phyloP scores from a whole-genome alignment of 2,797 vertebrate species.

The Coccyzus lansbergi region DNA sequence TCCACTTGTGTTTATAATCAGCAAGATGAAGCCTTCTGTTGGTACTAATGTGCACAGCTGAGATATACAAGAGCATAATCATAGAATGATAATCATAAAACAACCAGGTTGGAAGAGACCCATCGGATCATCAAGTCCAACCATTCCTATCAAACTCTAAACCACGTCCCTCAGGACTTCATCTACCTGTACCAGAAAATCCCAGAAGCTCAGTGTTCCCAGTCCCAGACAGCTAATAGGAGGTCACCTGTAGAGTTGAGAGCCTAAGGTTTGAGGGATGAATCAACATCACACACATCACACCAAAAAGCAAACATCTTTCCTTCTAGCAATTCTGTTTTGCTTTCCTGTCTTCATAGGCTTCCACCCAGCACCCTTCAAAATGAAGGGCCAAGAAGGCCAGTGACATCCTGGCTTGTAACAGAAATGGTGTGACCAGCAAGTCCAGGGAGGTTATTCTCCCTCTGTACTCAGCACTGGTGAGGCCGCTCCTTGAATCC shows the following conservation, averaged over 20 bases:
- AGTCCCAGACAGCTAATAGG: fast-evolving
- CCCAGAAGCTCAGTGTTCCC: background rate
- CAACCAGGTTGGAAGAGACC: too few relatives aligned
- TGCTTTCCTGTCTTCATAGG: background rate
- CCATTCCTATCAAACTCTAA: too few relatives aligned
- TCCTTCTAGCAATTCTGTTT: background rate
- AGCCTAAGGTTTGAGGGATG: background rate
- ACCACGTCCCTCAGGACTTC: too few relatives aligned
- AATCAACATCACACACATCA: background rate
- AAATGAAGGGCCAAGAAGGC: too few relatives aligned
- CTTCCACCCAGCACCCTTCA: background rate
- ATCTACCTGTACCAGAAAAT: background rate
- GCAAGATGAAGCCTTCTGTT: fast-evolving
- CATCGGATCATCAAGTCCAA: too few relatives aligned
- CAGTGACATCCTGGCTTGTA: too few relatives aligned
- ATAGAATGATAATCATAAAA: too few relatives aligned
- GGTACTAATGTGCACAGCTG: too few relatives aligned
- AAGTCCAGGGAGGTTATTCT: too few relatives aligned
- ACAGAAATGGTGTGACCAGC: too few relatives aligned
- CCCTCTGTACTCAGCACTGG: too few relatives aligned
- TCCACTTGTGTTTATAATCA: fast-evolving
- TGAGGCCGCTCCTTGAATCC: too few relatives aligned
- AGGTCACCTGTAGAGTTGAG: background rate
- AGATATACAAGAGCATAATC: background rate
- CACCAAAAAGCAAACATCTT: background rate